Evolutionary conservation across 2,797 vertebrate genomes (phyloP).

Genomic region (Amniataba percoides): DNA sequence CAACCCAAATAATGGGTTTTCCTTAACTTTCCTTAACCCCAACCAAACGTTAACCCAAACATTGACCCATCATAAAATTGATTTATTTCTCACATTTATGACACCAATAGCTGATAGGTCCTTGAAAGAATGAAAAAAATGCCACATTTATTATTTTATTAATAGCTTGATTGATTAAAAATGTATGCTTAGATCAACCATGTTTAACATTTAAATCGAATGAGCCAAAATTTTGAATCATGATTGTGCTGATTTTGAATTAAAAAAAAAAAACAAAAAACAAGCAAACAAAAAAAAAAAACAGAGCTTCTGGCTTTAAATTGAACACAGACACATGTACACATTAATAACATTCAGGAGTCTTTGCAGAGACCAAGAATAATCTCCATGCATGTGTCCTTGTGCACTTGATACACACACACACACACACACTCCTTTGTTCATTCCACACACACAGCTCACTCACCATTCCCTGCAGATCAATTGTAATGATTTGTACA

Average conservation of each 20-base stretch:
- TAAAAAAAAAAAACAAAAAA: no score
- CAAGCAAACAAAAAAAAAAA: no score
- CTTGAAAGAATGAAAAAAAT: background rate
- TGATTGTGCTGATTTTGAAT: no score
- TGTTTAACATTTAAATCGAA: background rate
- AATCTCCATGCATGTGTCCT: background rate
- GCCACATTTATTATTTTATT: background rate
- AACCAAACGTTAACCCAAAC: background rate
- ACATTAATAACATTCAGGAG: background rate
- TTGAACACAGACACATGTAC: background rate
- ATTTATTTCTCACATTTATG: background rate
- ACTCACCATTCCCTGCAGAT: conserved; percentile 34
- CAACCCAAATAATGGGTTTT: background rate
- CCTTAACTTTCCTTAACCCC: background rate
- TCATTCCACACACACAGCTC: conserved; percentile 16
- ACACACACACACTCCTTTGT: background rate
- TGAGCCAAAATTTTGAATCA: background rate
- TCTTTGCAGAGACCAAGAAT: conserved; percentile 12
- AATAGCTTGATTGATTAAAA: background rate
- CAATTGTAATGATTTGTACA: conserved; percentile 57
- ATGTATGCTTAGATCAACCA: background rate
- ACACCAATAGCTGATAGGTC: no score
- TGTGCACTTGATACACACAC: background rate
- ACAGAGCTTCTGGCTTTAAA: background rate
- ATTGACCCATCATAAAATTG: background rate